Evolutionary conservation across 2,888 invertebrate genomes (phyloP), one percentile per base, ranked within the genome.

Genomic region (Habrosyne pyritoides): DNA sequence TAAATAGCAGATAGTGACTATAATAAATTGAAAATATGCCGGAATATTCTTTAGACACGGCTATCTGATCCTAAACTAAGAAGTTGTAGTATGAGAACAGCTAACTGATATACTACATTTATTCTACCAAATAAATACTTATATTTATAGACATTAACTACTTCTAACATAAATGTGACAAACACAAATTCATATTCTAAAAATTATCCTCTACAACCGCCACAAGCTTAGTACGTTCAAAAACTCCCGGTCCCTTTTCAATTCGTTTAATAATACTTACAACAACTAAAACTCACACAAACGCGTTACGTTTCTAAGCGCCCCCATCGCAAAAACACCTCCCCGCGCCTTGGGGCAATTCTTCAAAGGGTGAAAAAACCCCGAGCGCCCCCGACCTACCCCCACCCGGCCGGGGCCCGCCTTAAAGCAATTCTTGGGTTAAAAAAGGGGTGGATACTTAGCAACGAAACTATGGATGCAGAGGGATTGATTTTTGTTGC

Each of bases 331-430:
- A 76, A 77, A 77, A 79, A 83, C 80, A 80, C 84, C 81, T 72
- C 89, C 87, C 81, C 83, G 78, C 81, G 89, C 89, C 89, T 89
- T 89, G 81, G 89, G 89, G 89, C 89, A 89, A 91, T 91, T 91
- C 91, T 91, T 91, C 91, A 90, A 91, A 90, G 91, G 91, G 91
- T 86, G 90, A 89, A 91, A 91, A 91, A 91, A 91, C 84, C 85
- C 81, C 79, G 66, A 67, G 60, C 59, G 54, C 57, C 71, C 61
- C 69, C 61, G 54, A 51, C 57, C 64, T 66, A 65, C 57, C 73
- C 75, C 73, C 76, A 79, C 66, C 71, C 75, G 69, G 60, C 67
- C 64, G 71, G 79, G 76, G 77, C 84, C 88, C 90, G 89, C 91
- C 91, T 91, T 91, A 85, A 76, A 82, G 86, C 84, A 83, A 87